Conservation (phyloP, 2,888 invertebrate genomes). For the Torymus auratus region DNA sequence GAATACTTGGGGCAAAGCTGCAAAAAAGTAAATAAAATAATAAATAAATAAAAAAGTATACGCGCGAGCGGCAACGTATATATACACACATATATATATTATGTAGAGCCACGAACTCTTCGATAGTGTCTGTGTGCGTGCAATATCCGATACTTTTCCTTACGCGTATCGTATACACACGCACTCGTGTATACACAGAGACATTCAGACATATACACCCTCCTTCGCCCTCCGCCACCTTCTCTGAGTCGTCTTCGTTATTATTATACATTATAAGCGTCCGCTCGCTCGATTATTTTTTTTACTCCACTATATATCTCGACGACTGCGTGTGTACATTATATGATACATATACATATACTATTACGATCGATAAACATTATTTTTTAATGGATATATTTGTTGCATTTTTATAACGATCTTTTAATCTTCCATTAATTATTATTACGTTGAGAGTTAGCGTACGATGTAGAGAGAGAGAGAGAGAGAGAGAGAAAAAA, state of each 20-base stretch:
- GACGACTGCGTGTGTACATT: conserved; percentile 10
- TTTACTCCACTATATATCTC: conserved; percentile 6
- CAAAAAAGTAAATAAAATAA: neutral
- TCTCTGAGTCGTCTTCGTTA: conserved; percentile 18
- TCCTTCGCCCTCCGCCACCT: neutral
- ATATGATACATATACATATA: conserved; percentile 18
- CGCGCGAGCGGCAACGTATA: neutral
- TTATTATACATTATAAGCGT: neutral
- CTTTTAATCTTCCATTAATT: conserved; percentile 1
- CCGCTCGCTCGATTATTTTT: conserved; percentile 13
- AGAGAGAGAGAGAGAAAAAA: neutral
- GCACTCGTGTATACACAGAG: neutral
- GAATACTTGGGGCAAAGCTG: no score
- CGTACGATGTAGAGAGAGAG: neutral
- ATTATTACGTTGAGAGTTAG: neutral
- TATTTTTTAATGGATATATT: conserved; percentile 13
- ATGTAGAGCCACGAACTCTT: conserved; percentile 31
- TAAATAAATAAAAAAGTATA: conserved; percentile 2
- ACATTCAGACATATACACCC: neutral
- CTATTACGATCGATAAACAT: conserved; percentile 8
- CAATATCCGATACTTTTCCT: conserved; percentile 58
- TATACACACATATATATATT: conserved; percentile 35
- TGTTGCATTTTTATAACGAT: neutral
- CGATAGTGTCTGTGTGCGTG: conserved; percentile 1
- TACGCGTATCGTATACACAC: neutral